Evolutionary conservation across 2,888 invertebrate species (phyloP), one percentile per base, ranked within the genome.

Genomic region (Gandaritis pyraliata): DNA sequence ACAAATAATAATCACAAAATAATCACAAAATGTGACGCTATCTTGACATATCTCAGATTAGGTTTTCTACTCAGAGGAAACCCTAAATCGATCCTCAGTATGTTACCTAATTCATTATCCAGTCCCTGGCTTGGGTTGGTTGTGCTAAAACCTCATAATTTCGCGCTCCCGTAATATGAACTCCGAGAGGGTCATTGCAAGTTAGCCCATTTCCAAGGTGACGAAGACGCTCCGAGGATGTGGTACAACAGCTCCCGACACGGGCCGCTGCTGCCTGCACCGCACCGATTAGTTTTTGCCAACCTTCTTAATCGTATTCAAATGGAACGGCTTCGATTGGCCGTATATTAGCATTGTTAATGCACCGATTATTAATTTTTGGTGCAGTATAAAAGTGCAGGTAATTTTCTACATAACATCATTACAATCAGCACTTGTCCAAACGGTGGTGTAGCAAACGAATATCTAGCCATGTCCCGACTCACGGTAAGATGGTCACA

Each of bases 341-440:
- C 78, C 79, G 75, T 80, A 85, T 65, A 65, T 71, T 89, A 89
- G 85, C 80, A 90, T 89, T 90, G 88, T 85, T 86, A 89, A 90
- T 91, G 83, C 70, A 78, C 80, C 87, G 86, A 69, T 83, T 81
- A 88, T 86, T 85, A 87, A 83, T 87, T 87, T 88, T 89, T 77
- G 79, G 81, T 75, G 81, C 78, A 82, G 86, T 90, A 90, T 90
- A 90, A 82, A 90, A 90, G 88, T 85, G 89, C 88, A 80, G 67
- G 81, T 71, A 78, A 73, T 80, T 80, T 78, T 72, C 76, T 73
- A 68, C 72, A 70, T 80, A 74, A 77, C 77, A 80, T 78, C 73
- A 82, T 83, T 83, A 87, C 83, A 80, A 66, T 75, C 75, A 77
- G 71, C 78, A 51, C 53, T 58, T 80, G 80, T 81, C 79, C 81